Conservation (phyloP, 2,113 vertebrate species). For the Gnathonemus longibarbis region DNA sequence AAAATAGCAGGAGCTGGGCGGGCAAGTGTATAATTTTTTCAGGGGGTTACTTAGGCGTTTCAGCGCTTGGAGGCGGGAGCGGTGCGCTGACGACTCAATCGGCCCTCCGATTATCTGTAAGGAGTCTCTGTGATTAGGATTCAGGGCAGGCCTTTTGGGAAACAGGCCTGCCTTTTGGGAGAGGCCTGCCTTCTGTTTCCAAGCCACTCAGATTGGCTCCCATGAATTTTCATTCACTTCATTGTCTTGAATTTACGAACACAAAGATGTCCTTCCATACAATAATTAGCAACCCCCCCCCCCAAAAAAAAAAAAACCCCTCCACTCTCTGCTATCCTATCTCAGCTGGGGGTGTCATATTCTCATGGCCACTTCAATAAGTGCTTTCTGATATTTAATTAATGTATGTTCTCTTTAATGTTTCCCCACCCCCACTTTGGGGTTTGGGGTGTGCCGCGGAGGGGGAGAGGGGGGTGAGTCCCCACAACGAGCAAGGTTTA, state of each 20-base stretch:
- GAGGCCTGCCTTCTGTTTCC: slow-evolving; percentile 74
- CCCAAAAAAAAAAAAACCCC: slow-evolving; percentile 8
- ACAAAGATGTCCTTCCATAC: slow-evolving; percentile 76
- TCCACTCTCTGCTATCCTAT: slow-evolving; percentile 56
- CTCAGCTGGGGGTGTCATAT: slow-evolving; percentile 69
- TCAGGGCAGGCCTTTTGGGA: slow-evolving; percentile 77
- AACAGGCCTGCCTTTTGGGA: slow-evolving; percentile 69
- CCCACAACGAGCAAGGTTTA: slow-evolving; percentile 65
- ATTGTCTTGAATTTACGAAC: slow-evolving; percentile 72
- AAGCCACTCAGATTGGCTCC: slow-evolving; percentile 69
- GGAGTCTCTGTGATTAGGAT: slow-evolving; percentile 82
- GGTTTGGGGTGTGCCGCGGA: background rate
- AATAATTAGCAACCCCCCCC: slow-evolving; percentile 63
- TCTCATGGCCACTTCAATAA: slow-evolving; percentile 72
- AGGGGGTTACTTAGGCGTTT: slow-evolving; percentile 99
- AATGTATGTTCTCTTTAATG: slow-evolving; percentile 59
- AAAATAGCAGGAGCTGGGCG: slow-evolving; percentile 76
- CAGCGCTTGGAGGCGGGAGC: slow-evolving; percentile 91
- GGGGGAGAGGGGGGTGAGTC: slow-evolving; percentile 35
- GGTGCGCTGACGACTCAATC: slow-evolving; percentile 99
- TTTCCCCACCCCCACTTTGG: background rate
- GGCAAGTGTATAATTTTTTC: slow-evolving; percentile 95
- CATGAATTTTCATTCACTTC: slow-evolving; percentile 78
- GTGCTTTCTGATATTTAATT: slow-evolving; percentile 80
- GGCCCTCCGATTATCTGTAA: slow-evolving; percentile 99